Conservation (phyloP, 2,113 vertebrate genomes). For the Toxotes chatareus region DNA sequence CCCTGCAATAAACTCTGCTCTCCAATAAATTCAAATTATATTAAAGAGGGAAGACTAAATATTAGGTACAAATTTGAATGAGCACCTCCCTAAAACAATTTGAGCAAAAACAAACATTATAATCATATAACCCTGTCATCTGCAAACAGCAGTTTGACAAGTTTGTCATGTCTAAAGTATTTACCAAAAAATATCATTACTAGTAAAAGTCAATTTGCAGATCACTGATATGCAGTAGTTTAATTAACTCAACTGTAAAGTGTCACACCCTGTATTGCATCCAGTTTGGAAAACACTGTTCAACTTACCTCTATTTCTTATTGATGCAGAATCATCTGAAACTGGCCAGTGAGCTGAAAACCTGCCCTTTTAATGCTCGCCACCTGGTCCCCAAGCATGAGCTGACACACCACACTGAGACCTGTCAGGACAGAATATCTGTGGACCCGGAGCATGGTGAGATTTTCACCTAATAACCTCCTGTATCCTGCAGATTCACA, state of each 20-base stretch:
- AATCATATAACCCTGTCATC: too few species aligned
- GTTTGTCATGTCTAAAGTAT: too few species aligned
- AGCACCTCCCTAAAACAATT: too few species aligned
- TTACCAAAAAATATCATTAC: too few species aligned
- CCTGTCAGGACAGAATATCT: conserved; percentile 73
- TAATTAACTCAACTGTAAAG: not conserved
- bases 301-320: not conserved
- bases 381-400: conserved; percentile 83
- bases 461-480: not conserved
- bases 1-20: too few species aligned
- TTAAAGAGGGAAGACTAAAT: too few species aligned
- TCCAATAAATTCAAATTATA: too few species aligned
- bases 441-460: conserved; percentile 65
- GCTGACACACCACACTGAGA: conserved; percentile 79
- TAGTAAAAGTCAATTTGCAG: too few species aligned
- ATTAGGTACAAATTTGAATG: too few species aligned
- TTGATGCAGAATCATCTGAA: conserved; percentile 83
- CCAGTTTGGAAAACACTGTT: not conserved
- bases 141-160: too few species aligned
- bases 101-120: too few species aligned
- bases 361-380: conserved; percentile 88
- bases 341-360: conserved; percentile 80
- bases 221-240: not conserved
- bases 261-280: not conserved
- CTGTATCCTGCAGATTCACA: not conserved